Evolutionary conservation across 2,888 invertebrate species (phyloP).

Genomic region (Holacanthella duospinosa): DNA sequence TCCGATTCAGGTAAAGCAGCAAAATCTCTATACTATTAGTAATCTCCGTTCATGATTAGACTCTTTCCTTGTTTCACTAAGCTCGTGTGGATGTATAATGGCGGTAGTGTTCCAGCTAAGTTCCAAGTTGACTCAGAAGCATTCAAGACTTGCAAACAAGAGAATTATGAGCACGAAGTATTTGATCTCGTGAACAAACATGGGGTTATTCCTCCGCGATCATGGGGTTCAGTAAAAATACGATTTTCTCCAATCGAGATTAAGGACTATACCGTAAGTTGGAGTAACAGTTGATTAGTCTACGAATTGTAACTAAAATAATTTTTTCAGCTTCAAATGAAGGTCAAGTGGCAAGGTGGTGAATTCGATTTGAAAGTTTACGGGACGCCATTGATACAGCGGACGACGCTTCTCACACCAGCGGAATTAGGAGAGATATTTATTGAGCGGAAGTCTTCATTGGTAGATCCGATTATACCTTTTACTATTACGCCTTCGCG

Average conservation of each 20-base stretch:
- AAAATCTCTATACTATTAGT: neutral
- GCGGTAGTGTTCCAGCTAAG: conserved; percentile 19
- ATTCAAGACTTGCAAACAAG: conserved; percentile 25
- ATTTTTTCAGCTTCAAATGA: conserved; percentile 15
- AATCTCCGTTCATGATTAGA: neutral
- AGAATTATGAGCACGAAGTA: conserved; percentile 28
- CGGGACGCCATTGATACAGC: conserved; percentile 17
- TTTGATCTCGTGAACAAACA: conserved; percentile 27
- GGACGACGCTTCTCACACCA: conserved; percentile 16
- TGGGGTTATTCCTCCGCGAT: conserved; percentile 21
- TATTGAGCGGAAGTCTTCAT: conserved; percentile 12
- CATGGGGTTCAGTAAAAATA: conserved; percentile 26
- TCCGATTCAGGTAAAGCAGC: conserved; percentile 27
- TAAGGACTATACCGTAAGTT: conserved; percentile 18
- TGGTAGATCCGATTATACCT: conserved; percentile 23
- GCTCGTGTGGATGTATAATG: conserved; percentile 32
- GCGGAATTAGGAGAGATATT: neutral
- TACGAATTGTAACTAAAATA: neutral
- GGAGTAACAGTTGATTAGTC: too few relatives aligned
- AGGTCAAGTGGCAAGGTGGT: conserved; percentile 14
- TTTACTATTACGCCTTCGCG: conserved; percentile 24
- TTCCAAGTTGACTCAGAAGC: conserved; percentile 24
- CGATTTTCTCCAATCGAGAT: conserved; percentile 32
- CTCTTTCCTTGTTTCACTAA: neutral
- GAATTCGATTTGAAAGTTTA: conserved; percentile 15